These are phyloP conservation scores for Paracentrotus lividus DNA, from an alignment of 53 echinoderm and acorn worm species.

Conservation along the genomic window DNA sequence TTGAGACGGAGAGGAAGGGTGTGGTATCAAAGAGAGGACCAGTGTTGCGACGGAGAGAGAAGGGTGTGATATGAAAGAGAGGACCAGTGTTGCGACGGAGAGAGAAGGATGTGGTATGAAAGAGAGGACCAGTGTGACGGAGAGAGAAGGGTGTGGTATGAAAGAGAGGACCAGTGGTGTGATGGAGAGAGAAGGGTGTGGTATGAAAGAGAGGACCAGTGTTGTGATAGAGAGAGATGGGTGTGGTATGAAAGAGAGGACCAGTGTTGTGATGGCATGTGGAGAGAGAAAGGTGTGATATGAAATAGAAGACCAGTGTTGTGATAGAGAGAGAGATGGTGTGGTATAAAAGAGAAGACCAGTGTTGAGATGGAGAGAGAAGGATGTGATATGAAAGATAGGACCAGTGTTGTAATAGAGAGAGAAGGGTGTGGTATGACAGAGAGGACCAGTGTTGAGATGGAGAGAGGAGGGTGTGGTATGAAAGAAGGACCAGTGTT, in stretches of 20 bases:
- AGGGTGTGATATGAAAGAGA: neutral
- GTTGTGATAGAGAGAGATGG: neutral
- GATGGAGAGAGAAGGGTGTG: too few relatives aligned
- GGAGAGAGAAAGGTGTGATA: neutral
- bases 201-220: neutral
- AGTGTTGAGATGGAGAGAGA: neutral
- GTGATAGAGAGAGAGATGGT: neutral
- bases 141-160: too few relatives aligned
- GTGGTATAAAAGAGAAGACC: neutral
- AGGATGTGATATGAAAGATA: neutral
- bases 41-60: neutral
- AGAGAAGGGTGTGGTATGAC: neutral
- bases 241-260: neutral
- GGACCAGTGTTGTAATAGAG: neutral
- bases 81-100: neutral
- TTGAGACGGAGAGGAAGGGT: too few relatives aligned
- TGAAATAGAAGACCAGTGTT: neutral
- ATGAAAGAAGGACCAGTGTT: neutral
- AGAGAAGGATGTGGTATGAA: too few relatives aligned
- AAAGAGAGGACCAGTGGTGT: too few relatives aligned
- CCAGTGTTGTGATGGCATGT: neutral
- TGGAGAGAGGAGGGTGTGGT: slow-evolving; percentile 6
- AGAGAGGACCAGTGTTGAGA: neutral
- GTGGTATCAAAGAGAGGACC: too few relatives aligned
- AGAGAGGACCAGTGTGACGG: too few relatives aligned